Conservation (phyloP, 2,888 invertebrate species). For the Biston stratarius region DNA sequence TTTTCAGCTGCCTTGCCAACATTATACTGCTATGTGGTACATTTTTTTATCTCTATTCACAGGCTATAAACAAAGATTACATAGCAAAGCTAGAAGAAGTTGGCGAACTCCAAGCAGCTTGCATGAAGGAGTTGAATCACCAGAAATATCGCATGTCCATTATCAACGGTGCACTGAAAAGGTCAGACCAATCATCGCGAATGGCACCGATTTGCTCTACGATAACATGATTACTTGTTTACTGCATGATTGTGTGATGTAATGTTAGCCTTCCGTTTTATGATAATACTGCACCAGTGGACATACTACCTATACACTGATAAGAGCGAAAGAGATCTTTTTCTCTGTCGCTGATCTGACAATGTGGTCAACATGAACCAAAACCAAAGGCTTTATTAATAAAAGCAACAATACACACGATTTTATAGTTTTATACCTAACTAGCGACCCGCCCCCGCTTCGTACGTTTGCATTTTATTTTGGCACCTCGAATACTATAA, state of each 20-base stretch:
- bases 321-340: too few relatives aligned
- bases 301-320: too few relatives aligned
- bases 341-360: too few relatives aligned
- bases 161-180: conserved; percentile 92
- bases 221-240: conserved; percentile 37
- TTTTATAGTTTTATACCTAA: too few relatives aligned
- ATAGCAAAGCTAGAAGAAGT: conserved; percentile 94
- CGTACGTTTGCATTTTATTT: too few relatives aligned
- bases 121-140: conserved; percentile 95
- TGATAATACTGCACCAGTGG: not conserved
- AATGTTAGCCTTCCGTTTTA: conserved; percentile 2
- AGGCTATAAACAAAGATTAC: conserved; percentile 94
- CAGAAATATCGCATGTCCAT: conserved; percentile 96
- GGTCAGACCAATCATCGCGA: conserved; percentile 85
- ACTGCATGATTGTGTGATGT: conserved; percentile 21
- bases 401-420: too few relatives aligned
- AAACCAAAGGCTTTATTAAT: too few relatives aligned
- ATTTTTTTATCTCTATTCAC: conserved; percentile 43
- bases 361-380: too few relatives aligned
- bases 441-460: too few relatives aligned
- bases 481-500: too few relatives aligned
- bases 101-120: conserved; percentile 93
- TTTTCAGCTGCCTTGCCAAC: too few relatives aligned
- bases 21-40: too few relatives aligned
- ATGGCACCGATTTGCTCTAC: conserved; percentile 27